phyloP scores from a whole-genome alignment of 2,113 vertebrate genomes.

The Apus apus region DNA sequence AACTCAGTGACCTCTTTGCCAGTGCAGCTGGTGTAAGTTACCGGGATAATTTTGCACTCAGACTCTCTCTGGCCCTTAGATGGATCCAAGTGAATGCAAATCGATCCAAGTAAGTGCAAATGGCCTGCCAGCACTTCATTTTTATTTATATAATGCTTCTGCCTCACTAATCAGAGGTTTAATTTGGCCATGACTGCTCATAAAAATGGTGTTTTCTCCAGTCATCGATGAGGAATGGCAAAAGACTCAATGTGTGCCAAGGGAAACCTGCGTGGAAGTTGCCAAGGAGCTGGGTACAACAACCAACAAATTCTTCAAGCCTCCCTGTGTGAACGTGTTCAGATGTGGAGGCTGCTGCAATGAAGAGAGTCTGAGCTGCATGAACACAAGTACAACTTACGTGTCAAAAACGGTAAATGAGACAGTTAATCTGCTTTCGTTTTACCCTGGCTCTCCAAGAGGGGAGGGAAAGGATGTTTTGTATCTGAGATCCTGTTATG shows the following conservation, averaged over 20 bases:
- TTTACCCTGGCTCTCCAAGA: not conserved
- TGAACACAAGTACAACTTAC: slow-evolving; percentile 88
- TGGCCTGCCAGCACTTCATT: not conserved
- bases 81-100: not conserved
- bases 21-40: slow-evolving; percentile 28
- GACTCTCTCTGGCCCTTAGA: not conserved
- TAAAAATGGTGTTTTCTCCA: slow-evolving; percentile 60
- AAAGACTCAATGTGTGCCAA: slow-evolving; percentile 91
- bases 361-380: slow-evolving; percentile 88
- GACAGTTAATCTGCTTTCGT: not conserved
- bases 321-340: slow-evolving; percentile 92
- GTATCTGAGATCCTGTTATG: slow-evolving; percentile 40
- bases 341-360: slow-evolving; percentile 96
- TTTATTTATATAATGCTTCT: slow-evolving; percentile 26
- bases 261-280: slow-evolving; percentile 93
- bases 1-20: not conserved
- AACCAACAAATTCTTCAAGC: slow-evolving; percentile 93
- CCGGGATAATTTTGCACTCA: slow-evolving; percentile 16
- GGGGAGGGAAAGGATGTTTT: slow-evolving; percentile 39
- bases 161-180: not conserved
- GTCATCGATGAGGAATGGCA: slow-evolving; percentile 98
- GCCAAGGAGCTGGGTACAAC: slow-evolving; percentile 89
- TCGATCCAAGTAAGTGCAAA: slow-evolving; percentile 12
- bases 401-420: slow-evolving; percentile 91
- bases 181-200: not conserved